Base-by-base conservation (phyloP, 2,797 vertebrate genomes). In the Crenichthys baileyi region DNA sequence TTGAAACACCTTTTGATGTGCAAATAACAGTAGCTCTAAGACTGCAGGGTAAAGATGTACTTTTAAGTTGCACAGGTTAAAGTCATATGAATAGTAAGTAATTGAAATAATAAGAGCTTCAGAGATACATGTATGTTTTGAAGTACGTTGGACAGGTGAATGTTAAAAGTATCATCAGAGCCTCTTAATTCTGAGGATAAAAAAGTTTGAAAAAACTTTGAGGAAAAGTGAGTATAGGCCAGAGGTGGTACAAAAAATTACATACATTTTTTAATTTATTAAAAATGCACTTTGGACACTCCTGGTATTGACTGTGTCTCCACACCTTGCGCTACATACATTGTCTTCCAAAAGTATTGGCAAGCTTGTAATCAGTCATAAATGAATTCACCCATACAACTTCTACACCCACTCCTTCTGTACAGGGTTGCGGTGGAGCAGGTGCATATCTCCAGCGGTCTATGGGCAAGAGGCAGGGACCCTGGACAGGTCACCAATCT, bases 1-100 rank as follows among this genome's bases (percentile, higher is more conserved):
- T 20, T 20, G 26, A 13, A 53, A 18, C 2, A 58, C 56, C 73
- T 83, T 83, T 77, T 86, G 81, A 87, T 87, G 79, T 81, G 8
- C 41, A 61, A 73, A 79, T 39, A 75, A 79, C 26, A 68, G 53
- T 72, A 0, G 22, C 75, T n/a, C n/a, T n/a, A n/a, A n/a, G 65
- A 74, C 78, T 20, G 13, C 50, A 31, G 51, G 29, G 65, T 29
- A 70, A 31, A 75, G 56, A 51, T 26, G 13, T 44, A 31, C 61
- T 76, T 70, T 46, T 63, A 48, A 46, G 53, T 44, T 50, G 44
- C 44, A 31, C 22, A 73, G 29, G 46, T 63, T 50, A 39, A 70
- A 73, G 77, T 63, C 41, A 74, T 68, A 72, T 76, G 24, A 68
- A 55, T 68, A 0, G 39, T 63, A 0, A 0, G 15, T 48, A 48